phyloP scores from a whole-genome alignment of 2,113 vertebrate species.

The Elaphurus davidianus region DNA sequence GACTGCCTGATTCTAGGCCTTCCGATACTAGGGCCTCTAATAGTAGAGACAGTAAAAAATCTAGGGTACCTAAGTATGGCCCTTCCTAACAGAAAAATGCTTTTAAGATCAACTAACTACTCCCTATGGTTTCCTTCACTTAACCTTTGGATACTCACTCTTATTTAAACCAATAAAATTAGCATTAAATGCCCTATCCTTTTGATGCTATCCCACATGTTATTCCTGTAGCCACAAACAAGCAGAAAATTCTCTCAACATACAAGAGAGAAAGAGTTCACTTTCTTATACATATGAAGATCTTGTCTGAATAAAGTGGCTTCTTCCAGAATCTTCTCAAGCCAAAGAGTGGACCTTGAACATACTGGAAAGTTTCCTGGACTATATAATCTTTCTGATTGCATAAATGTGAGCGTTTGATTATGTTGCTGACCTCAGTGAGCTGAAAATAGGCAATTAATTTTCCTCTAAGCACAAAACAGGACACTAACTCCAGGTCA shows the following conservation, averaged over 20 bases:
- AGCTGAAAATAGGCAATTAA: conserved; percentile 74
- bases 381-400: conserved; percentile 23
- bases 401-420: conserved; percentile 51
- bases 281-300: not conserved
- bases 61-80: not conserved
- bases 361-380: not conserved
- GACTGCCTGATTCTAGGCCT: not conserved
- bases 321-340: not conserved
- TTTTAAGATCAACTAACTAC: not conserved
- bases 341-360: conserved; percentile 13
- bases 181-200: not conserved
- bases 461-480: conserved; percentile 73
- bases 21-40: not conserved
- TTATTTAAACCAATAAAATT: not conserved
- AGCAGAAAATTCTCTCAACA: not conserved
- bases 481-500: conserved; percentile 63
- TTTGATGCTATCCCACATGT: not conserved
- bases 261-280: not conserved
- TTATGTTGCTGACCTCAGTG: conserved; percentile 31
- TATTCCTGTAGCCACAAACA: not conserved
- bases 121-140: not conserved
- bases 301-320: not conserved
- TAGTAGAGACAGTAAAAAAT: not conserved
- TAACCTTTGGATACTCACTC: not conserved
- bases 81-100: not conserved